phyloP scores from a whole-genome alignment of 2,113 vertebrate species.

The Vulpes lagopus region DNA sequence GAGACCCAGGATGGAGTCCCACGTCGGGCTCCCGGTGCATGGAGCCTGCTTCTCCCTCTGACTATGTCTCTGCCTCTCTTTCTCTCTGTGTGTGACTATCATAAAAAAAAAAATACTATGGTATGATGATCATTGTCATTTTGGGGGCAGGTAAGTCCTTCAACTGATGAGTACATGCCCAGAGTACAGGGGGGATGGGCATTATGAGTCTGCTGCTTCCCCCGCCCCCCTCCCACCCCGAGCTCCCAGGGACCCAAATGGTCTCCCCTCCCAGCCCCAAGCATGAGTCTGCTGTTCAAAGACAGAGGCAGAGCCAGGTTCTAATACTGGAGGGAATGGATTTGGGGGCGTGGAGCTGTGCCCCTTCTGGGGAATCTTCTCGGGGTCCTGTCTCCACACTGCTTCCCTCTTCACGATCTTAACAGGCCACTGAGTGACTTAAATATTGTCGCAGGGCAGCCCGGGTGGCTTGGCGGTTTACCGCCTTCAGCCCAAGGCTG shows the following conservation, averaged over 20 bases:
- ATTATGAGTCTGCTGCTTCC: neutral
- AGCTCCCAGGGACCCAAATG: neutral
- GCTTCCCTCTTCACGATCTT: neutral
- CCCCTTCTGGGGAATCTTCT: neutral
- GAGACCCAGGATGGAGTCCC: too few relatives aligned
- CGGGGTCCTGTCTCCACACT: neutral
- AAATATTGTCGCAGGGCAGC: too few relatives aligned
- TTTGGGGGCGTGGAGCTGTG: too few relatives aligned
- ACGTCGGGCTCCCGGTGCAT: too few relatives aligned
- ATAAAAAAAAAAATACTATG: too few relatives aligned
- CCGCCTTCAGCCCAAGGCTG: too few relatives aligned
- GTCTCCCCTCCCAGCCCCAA: neutral
- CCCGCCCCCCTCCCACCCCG: too few relatives aligned
- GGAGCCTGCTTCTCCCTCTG: too few relatives aligned
- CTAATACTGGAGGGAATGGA: neutral
- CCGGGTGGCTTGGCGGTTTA: too few relatives aligned
- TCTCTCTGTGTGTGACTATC: too few relatives aligned
- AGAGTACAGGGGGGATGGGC: rapidly evolving
- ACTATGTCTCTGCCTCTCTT: too few relatives aligned
- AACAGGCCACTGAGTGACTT: neutral
- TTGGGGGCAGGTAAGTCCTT: neutral
- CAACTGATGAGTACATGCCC: neutral
- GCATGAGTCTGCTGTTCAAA: neutral
- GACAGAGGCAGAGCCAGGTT: neutral
- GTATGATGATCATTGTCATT: neutral